Evolutionary conservation across 2,797 vertebrate species (phyloP).

Genomic region (Mormyrops boulengeri): DNA sequence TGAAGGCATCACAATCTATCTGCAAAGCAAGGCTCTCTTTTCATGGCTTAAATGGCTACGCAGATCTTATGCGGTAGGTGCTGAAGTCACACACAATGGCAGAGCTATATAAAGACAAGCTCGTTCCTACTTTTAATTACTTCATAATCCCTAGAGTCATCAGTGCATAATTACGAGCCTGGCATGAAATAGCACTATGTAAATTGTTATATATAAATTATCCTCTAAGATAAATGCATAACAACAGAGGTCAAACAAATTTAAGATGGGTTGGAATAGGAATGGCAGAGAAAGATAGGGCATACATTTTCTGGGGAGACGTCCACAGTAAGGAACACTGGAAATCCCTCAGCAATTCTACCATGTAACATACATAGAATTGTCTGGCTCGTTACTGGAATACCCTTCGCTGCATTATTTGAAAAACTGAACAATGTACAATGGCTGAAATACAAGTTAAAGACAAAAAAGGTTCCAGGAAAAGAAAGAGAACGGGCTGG

Average conservation of each 20-base stretch:
- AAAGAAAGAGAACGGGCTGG: not conserved
- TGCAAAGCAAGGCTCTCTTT: not conserved
- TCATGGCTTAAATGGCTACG: not conserved
- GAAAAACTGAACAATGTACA: not conserved
- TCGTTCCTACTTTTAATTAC: not conserved
- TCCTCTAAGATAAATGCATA: not conserved
- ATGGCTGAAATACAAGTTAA: not conserved
- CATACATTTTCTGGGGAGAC: not conserved
- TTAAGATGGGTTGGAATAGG: not conserved
- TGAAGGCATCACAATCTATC: not conserved
- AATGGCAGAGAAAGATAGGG: not conserved
- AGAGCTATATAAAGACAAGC: not conserved
- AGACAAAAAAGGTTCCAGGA: not conserved
- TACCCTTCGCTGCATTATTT: not conserved
- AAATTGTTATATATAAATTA: not conserved
- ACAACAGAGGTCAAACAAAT: not conserved
- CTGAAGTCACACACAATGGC: not conserved
- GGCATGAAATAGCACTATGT: not conserved
- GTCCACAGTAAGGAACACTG: not conserved
- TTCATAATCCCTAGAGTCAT: not conserved
- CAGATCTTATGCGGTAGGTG: not conserved
- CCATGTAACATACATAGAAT: not conserved
- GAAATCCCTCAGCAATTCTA: not conserved
- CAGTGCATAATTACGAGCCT: not conserved
- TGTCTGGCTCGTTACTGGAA: not conserved